These are phyloP conservation scores for Galaxias olidus DNA, from an alignment of 2,797 vertebrate species.

Conservation along the genomic window DNA sequence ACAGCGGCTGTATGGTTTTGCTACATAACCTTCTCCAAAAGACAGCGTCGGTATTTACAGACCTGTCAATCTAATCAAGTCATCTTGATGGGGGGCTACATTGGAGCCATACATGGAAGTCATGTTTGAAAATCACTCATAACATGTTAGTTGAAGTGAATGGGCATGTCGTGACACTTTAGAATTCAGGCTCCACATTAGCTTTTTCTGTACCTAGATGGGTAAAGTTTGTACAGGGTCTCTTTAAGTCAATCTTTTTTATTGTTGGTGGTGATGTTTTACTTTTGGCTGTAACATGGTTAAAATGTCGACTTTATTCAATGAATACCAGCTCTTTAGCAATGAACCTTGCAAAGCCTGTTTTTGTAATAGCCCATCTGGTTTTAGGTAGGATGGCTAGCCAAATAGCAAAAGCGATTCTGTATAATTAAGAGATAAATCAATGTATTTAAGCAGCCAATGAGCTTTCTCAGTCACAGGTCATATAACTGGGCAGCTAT, in stretches of 20 bases:
- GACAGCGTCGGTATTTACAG: conserved; percentile 20
- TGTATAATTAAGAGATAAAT: no score
- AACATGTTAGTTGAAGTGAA: background rate
- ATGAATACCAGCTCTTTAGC: no score
- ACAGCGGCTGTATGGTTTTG: background rate
- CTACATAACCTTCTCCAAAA: background rate
- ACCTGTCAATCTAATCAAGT: conserved; percentile 5
- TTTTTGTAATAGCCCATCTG: no score
- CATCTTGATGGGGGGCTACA: background rate
- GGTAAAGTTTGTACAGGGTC: background rate
- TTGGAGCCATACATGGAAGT: background rate
- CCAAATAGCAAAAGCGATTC: no score
- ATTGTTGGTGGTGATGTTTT: no score
- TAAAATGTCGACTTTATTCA: no score
- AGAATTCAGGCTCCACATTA: background rate
- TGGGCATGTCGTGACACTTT: background rate
- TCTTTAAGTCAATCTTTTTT: no score
- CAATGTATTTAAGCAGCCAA: conserved; percentile 7
- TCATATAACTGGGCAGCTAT: conserved; percentile 42
- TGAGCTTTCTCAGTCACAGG: conserved; percentile 36
- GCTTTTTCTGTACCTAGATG: background rate
- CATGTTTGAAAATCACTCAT: conserved; percentile 1
- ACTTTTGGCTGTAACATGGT: no score
- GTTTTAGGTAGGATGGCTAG: no score
- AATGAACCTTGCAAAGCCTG: no score